Evolutionary conservation across 2,888 invertebrate species (phyloP).

Genomic region (Leptopilina myrica): DNA sequence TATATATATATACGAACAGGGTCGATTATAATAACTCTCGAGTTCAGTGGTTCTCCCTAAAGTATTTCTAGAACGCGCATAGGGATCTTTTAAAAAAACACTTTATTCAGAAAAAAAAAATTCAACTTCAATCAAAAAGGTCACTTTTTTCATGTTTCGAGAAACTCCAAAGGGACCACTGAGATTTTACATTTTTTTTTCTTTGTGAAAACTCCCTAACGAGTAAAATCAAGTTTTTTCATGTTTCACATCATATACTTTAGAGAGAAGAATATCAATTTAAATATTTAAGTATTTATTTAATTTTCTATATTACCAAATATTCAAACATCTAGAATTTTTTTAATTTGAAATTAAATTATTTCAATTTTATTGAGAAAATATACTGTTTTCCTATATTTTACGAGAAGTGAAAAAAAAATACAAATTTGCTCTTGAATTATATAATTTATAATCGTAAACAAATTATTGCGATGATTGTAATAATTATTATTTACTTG

Average conservation of each 20-base stretch:
- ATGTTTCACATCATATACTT: background rate
- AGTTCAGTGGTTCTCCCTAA: slow-evolving; percentile 62
- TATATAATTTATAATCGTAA: too few relatives aligned
- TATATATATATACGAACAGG: slow-evolving; percentile 53
- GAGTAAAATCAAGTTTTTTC: background rate
- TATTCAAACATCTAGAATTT: too few relatives aligned
- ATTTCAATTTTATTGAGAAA: too few relatives aligned
- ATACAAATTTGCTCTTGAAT: too few relatives aligned
- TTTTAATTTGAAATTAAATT: too few relatives aligned
- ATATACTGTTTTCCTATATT: too few relatives aligned
- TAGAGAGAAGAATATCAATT: background rate
- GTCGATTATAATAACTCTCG: slow-evolving; percentile 66
- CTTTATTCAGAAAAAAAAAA: slow-evolving; percentile 20
- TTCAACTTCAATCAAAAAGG: slow-evolving; percentile 9
- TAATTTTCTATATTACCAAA: too few relatives aligned
- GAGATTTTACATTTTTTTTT: background rate
- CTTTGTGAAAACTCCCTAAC: background rate
- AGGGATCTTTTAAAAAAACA: background rate
- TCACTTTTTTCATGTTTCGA: slow-evolving; percentile 2
- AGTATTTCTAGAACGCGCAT: slow-evolving; percentile 36
- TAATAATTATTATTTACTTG: too few relatives aligned
- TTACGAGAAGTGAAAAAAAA: too few relatives aligned
- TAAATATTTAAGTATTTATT: too few relatives aligned
- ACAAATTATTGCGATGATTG: too few relatives aligned
- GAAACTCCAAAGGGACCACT: background rate